These are phyloP conservation scores for Trachymyrmex septentrionalis DNA, from an alignment of 1,140 invertebrate genomes.

Conservation along the genomic window DNA sequence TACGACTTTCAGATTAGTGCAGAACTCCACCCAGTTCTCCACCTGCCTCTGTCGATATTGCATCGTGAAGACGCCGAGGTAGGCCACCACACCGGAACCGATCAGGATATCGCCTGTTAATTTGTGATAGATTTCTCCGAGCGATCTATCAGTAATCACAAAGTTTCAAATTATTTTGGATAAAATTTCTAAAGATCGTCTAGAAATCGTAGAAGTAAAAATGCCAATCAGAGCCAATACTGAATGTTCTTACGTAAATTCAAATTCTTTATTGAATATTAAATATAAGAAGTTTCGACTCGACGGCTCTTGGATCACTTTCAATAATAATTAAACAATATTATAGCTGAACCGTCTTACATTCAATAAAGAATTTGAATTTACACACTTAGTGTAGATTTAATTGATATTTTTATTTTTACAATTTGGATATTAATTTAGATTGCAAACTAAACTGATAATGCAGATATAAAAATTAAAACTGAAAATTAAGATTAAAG, in stretches of 20 bases:
- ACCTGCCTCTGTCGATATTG: slow-evolving; percentile 91
- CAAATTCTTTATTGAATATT: too few relatives aligned
- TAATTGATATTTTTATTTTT: too few relatives aligned
- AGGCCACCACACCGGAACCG: slow-evolving; percentile 94
- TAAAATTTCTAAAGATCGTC: too few relatives aligned
- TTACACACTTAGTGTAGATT: too few relatives aligned
- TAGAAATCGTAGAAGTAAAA: too few relatives aligned
- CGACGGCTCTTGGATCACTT: too few relatives aligned
- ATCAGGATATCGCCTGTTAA: slow-evolving; percentile 82
- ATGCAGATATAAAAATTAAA: background rate
- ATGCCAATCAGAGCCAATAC: too few relatives aligned
- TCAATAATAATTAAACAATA: too few relatives aligned
- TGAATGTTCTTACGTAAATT: too few relatives aligned
- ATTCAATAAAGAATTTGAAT: too few relatives aligned
- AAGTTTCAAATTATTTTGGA: background rate
- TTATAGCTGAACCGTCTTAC: too few relatives aligned
- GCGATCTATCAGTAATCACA: slow-evolving; percentile 67
- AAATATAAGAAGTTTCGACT: too few relatives aligned
- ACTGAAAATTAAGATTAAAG: background rate
- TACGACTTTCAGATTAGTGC: slow-evolving; percentile 90
- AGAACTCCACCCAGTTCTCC: slow-evolving; percentile 91
- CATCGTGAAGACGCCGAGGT: slow-evolving; percentile 95
- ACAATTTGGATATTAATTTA: background rate
- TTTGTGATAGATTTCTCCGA: slow-evolving; percentile 89
- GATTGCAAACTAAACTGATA: background rate